Evolutionary conservation across 2,113 vertebrate genomes (phyloP), one percentile per base, ranked within the genome.

Genomic region (Ochotona curzoniae): DNA sequence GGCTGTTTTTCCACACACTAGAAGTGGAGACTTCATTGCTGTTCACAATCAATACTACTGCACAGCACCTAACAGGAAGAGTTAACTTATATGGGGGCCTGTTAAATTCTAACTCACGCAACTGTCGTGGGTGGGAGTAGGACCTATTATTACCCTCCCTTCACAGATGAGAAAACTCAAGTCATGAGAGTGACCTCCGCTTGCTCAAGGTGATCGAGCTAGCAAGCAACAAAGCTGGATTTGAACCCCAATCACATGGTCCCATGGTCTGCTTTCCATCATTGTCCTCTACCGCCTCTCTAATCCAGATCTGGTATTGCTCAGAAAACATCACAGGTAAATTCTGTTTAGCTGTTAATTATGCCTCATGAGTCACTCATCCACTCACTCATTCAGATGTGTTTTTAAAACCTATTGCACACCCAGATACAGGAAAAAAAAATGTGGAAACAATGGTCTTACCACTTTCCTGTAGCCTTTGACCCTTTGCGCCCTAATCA

Each of bases 291-390:
- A 14, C 44, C 26, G 73, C 79, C 54, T 87, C 79, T 73, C 75
- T 78, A 73, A 70, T 14, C n/a, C 32, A 44, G 70, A 71, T 44
- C 2, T 88, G 61, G 54, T n/a, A 89, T 21, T 63, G 57, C 74
- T 54, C 79, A 83, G 63, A 91, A 76, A 69, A 82, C 5, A 83
- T 0, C 61, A 26, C 35, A 30, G 49, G 57, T 35, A 64, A 92
- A 71, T 83, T 94, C 89, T 81, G 23, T 20, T 91, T 71, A 89
- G 73, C 57, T 78, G 47, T 73, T 93, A 28, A 57, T 1, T 73
- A 71, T 1, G 14, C 26, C 49, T 63, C n/a, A 0, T 13, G 51
- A 88, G 57, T 88, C 85, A 94, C 7, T 79, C 28, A 49, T 63
- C 71, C 26, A 73, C n/a, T 69, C 73, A 49, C 74, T 73, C 64